Evolutionary conservation across 2,113 vertebrate species (phyloP), one percentile per base, ranked within the genome.

Genomic region (Pelusios castaneus): DNA sequence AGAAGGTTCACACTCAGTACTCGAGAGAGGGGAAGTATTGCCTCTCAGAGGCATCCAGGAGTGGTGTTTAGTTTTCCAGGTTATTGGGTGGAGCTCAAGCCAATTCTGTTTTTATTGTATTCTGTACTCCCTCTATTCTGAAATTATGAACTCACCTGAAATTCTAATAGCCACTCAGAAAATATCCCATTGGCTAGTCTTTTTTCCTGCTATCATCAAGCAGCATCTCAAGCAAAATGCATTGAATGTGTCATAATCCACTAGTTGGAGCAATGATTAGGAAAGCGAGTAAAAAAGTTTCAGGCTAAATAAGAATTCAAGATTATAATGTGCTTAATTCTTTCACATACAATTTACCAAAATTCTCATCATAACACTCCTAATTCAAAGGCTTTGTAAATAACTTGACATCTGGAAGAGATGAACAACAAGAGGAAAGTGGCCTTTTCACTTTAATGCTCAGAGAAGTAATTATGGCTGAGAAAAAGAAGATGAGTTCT

Each of bases 331-430:
- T 82, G 21, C 54, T 47, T 49, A n/a, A 87, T 89, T 93, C 92
- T 85, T 95, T 94, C 83, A 93, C 88, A 88, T 6, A 24, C 43
- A 85, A 95, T 87, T 80, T 93, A 54, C 41, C 21, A 88, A 96
- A 96, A 96, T 91, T 90, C 87, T 97, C 81, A 93, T 96, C 78
- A 92, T 82, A 93, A 85, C 78, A 93, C 93, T 90, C 47, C 89
- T 89, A 89, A 96, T 92, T 89, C 76, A 91, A 95, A 97, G 92
- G 91, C 94, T 97, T 95, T 94, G 93, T 97, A 97, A 97, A 97
- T 95, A 97, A 95, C 85, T 95, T 96, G 96, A 91, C 93, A 96
- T 95, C 93, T 93, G 92, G 94, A 93, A 95, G 89, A 90, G 89
- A 92, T 86, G 96, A 96, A 97, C 96, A 93, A 96, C 90, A 95